These are phyloP conservation scores for Poecilus cupreus DNA, from an alignment of 2,888 invertebrate genomes.

Conservation along the genomic window DNA sequence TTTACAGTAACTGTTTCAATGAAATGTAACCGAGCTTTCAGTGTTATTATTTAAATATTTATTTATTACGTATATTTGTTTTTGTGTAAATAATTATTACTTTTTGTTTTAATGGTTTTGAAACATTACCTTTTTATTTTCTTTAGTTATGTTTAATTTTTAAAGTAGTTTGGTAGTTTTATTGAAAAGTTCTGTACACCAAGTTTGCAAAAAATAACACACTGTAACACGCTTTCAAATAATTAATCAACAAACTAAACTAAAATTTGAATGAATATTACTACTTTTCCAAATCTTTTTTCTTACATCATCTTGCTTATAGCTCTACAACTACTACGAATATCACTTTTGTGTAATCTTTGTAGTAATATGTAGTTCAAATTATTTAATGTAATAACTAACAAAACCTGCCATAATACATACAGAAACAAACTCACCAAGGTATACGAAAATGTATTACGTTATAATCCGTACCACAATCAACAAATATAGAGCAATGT, in stretches of 20 bases:
- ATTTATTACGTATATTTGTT: no score
- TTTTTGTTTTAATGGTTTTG: no score
- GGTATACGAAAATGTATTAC: constrained; percentile 43
- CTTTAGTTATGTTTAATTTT: no score
- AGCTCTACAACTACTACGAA: no score
- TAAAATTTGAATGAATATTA: constrained; percentile 18
- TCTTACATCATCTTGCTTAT: no score
- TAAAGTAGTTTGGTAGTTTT: not conserved
- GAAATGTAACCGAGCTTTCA: not conserved
- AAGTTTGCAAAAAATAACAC: constrained; percentile 11
- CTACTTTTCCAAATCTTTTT: not conserved
- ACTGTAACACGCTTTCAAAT: constrained; percentile 7
- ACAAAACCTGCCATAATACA: constrained; percentile 7
- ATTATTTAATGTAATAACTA: not conserved
- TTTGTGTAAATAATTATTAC: no score
- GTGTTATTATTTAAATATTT: not conserved
- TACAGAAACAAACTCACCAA: constrained; percentile 11
- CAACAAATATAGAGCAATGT: not conserved
- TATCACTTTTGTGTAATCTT: no score
- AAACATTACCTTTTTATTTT: no score
- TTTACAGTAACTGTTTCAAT: constrained; percentile 9
- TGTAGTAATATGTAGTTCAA: constrained; percentile 2
- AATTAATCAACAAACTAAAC: not conserved
- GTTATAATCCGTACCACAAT: constrained; percentile 8
- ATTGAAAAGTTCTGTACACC: not conserved